Evolutionary conservation across 2,888 invertebrate genomes (phyloP), one percentile per base, ranked within the genome.

Genomic region (Siphlonurus alternatus): DNA sequence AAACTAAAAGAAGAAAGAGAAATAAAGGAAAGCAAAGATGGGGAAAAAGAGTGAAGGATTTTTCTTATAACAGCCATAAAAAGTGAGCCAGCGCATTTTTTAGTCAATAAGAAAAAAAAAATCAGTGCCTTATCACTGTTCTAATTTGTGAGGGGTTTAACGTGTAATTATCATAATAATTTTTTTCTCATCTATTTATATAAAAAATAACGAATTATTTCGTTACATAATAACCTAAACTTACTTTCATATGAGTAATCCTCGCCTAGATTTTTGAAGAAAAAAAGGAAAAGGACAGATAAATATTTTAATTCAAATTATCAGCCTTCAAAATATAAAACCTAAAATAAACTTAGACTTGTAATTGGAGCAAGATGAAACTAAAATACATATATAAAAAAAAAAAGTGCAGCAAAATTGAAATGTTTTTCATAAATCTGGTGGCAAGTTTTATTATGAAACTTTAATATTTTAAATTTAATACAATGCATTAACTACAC

Each of bases 161-260:
- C 15, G 38, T 38, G 38, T 38, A 15, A 10, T 38, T 38, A 38
- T 38, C 15, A 38, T 38, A 38, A 38, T 38, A 38, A 10, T 38
- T 10, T 38, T 10, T 10, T 38, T 38, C 38, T 38, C 38, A 38
- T 5, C 38, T 38, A 38, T 10, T 10, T 38, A 38, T 10, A 38
- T 38, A 38, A 38, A 10, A 10, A 38, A 10, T 38, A 10, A 10
- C 7, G 38, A 38, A 10, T 38, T 5, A 38, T 38, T 38, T 38
- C 38, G 38, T 38, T 60, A 56, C n/a, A n/a, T 66, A 66, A 65
- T 66, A 69, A 70, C 74, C 72, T 72, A 62, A 56, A 81, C 83
- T 83, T 83, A 83, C 83, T 83, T 83, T 82, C 73, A 74, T 80
- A 79, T 74, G 79, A 79, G 80, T 78, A 80, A 77, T 82, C 83